These are phyloP conservation scores for Gymnothorax javanicus DNA, from an alignment of 2,797 vertebrate genomes.

Conservation along the genomic window DNA sequence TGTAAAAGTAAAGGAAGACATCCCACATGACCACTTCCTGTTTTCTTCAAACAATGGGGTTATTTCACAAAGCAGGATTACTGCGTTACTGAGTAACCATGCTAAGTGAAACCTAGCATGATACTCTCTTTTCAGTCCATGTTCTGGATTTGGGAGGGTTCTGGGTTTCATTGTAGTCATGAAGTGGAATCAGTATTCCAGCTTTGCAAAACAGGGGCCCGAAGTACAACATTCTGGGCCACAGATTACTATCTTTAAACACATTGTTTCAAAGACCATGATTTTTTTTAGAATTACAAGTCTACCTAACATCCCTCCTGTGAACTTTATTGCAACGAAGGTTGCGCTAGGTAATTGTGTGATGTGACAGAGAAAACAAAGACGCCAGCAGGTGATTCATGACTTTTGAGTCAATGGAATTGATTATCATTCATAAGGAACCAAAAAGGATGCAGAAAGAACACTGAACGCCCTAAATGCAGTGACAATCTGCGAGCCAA, in stretches of 20 bases:
- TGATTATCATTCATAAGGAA: not conserved
- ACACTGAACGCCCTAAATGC: not conserved
- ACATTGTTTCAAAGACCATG: not conserved
- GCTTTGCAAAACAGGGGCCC: too few relatives aligned
- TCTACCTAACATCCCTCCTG: not conserved
- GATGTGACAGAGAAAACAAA: too few relatives aligned
- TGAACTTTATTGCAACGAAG: not conserved
- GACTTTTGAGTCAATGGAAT: too few relatives aligned
- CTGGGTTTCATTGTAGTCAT: too few relatives aligned
- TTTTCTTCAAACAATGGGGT: not conserved
- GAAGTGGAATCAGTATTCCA: too few relatives aligned
- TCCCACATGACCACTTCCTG: not conserved
- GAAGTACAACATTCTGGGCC: not conserved
- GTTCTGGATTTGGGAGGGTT: too few relatives aligned
- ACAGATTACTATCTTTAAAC: not conserved
- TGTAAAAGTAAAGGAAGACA: constrained; percentile 51
- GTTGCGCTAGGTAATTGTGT: not conserved
- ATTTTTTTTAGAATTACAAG: not conserved
- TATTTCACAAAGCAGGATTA: too few relatives aligned
- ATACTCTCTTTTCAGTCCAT: too few relatives aligned
- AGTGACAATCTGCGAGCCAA: not conserved
- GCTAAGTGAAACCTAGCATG: too few relatives aligned
- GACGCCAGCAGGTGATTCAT: too few relatives aligned
- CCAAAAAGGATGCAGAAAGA: not conserved
- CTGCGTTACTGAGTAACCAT: too few relatives aligned